phyloP scores from a whole-genome alignment of 2,888 invertebrate species.

The Noctua janthina region DNA sequence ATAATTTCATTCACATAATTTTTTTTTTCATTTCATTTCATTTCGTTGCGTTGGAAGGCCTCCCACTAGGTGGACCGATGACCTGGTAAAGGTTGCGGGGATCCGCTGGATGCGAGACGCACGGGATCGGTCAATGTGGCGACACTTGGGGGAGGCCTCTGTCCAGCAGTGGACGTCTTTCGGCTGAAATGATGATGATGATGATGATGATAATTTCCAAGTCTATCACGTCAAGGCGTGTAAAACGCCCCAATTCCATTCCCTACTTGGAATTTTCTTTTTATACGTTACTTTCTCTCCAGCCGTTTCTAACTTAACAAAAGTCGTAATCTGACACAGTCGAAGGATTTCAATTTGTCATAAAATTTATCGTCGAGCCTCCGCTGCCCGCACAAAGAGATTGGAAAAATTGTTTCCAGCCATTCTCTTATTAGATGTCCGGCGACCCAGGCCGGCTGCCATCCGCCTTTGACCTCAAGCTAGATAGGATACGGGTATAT shows the following conservation, averaged over 20 bases:
- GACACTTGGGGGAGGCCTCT: too few species aligned
- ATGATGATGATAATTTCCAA: neutral
- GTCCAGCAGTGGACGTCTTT: too few species aligned
- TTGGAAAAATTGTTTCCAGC: slow-evolving; percentile 81
- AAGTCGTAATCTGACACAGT: slow-evolving; percentile 70
- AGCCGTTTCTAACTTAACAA: slow-evolving; percentile 61
- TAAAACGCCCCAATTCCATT: neutral
- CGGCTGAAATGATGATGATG: too few species aligned
- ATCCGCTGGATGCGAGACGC: too few species aligned
- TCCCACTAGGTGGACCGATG: too few species aligned
- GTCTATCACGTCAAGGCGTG: neutral
- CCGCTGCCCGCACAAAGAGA: slow-evolving; percentile 76
- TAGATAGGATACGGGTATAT: slow-evolving; percentile 57
- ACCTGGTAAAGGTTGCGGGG: too few species aligned
- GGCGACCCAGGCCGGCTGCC: slow-evolving; percentile 66
- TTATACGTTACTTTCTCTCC: neutral
- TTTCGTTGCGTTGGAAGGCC: too few species aligned
- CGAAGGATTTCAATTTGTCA: slow-evolving; percentile 81
- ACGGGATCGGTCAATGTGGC: too few species aligned
- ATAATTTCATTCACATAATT: neutral
- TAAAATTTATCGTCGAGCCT: slow-evolving; percentile 79
- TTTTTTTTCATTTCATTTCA: too few species aligned
- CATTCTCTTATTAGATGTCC: slow-evolving; percentile 77
- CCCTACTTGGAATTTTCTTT: neutral
- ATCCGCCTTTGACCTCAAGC: slow-evolving; percentile 68